Evolutionary conservation across 1,140 invertebrate species (phyloP), one percentile per base, ranked within the genome.

Genomic region (Cherax quadricarinatus): DNA sequence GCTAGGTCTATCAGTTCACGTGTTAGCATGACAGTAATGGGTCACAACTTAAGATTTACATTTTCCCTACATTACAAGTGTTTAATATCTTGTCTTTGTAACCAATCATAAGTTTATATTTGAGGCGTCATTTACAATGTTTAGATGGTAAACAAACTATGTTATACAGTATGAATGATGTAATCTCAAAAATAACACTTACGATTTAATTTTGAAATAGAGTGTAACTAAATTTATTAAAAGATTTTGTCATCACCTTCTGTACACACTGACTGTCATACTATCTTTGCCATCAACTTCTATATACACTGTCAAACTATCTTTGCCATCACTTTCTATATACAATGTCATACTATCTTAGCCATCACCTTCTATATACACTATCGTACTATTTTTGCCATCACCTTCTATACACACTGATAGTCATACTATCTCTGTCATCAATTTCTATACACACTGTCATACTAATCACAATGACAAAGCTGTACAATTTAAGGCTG

Each of bases 401-500:
- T 62, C 49, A 41, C 18, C 51, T 66, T 70, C 9, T 57, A 12
- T 57, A 85, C 53, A 66, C 57, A 30, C n/a, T 14, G 41, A 66
- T 51, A 62, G 62, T 85, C 83, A 85, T 41, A 41, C 30, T 41
- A 41, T 41, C 30, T 41, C 2, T 41, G 30, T 2, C 30, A 41
- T 41, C 30, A 10, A 9, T 10, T 49, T 49, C n/a, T 75, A 5
- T 73, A 60, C 51, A 73, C 88, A 84, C 21, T 84, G 62, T n/a
- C 80, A 41, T 41, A 41, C 30, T 41, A 80, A 41, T 41, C 57
- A 66, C 87, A 82, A 62, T 57, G 49, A 75, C 70, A 57, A 57
- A 30, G 51, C 53, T 24, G 57, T 90, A 53, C 81, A 90, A n/a
- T 84, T 60, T 30, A 90, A 51, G 73, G 51, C 48, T 53, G 81